phyloP scores from a whole-genome alignment of 2,113 vertebrate genomes.

The Zapus hudsonius region DNA sequence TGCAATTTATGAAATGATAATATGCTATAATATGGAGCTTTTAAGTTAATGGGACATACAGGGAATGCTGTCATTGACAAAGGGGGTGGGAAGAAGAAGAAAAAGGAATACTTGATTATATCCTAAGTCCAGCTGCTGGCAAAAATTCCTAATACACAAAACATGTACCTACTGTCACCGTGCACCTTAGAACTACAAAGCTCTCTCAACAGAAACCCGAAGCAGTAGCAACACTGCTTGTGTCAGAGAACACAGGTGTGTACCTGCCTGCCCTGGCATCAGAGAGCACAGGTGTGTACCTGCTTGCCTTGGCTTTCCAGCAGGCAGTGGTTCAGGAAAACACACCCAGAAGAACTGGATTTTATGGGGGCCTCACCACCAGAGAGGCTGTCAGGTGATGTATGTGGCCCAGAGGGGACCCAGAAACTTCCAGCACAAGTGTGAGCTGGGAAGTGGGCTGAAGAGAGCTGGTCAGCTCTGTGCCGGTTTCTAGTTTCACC shows the following conservation, averaged over 20 bases:
- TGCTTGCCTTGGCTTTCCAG: conserved; percentile 64
- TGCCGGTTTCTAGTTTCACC: background rate
- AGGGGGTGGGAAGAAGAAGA: background rate
- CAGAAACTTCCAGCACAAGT: background rate
- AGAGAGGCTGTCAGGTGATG: background rate
- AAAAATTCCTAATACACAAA: conserved; percentile 75
- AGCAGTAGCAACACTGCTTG: conserved; percentile 58
- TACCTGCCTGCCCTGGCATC: conserved; percentile 54
- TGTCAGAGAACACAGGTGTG: conserved; percentile 58
- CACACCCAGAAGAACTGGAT: background rate
- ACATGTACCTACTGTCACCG: conserved; percentile 75
- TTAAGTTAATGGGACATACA: conserved; percentile 78
- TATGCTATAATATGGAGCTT: conserved; percentile 75
- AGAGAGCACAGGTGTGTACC: conserved; percentile 63
- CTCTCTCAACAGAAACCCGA: conserved; percentile 75
- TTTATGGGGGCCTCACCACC: background rate
- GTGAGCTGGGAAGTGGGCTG: background rate
- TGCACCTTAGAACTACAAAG: conserved; percentile 76
- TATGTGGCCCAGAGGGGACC: fast-evolving
- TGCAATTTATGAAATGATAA: conserved; percentile 77
- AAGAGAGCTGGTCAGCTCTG: background rate
- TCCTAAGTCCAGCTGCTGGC: conserved; percentile 47
- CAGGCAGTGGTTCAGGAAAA: background rate
- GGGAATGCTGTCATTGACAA: conserved; percentile 67
- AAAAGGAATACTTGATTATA: background rate